Base-by-base conservation (phyloP, 2,888 invertebrate genomes). In the Standfussiana lucernea region DNA sequence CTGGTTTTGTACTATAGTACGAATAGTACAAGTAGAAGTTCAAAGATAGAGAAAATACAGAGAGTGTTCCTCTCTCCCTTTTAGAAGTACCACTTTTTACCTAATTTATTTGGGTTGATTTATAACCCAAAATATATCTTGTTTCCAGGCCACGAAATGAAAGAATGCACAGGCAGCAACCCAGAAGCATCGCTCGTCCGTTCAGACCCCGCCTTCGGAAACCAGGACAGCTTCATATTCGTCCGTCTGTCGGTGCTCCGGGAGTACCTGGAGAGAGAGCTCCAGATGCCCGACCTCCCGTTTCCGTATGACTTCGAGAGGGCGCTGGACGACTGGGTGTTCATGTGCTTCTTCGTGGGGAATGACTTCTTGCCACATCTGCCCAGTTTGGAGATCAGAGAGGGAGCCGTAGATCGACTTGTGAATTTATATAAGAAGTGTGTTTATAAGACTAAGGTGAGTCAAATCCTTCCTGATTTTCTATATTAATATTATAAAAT, bases 331-430 rank as follows among this genome's bases (percentile, higher is more conserved):
- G 99, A 99, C 95, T 99, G 99, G 99, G 99, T 94, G 86, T 96
- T 96, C 91, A 99, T 99, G 99, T 99, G 99, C 93, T 99, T 99
- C 97, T 99, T 99, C 95, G 99, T 99, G 72, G 99, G 99, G 68
- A 99, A 99, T 93, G 99, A 99, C 96, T 99, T 99, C 93, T 95
- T 99, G 89, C 99, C 99, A 0, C 99, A 99, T 97, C 97, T 99
- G 86, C 99, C 99, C 8, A 99, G 99, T 71, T 96, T 99, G 88
- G 99, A 99, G 97, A 99, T 99, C 91, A 97, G 99, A 68, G 99
- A 99, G 96, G 98, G 98, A 0, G 99, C 99, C 0, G 99, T 99
- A 68, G 99, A 99, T 94, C 97, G 99, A 73, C 97, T 99, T 32
- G 98, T 99, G 11, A 98, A 97, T 87, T 95, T 99, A 80, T 99